A percentile compares a stretch with the other conserved stretches of the same genome.
Evolutionary conservation across 2,888 invertebrate genomes (phyloP).

Genomic region (Drosophila borealis): DNA sequence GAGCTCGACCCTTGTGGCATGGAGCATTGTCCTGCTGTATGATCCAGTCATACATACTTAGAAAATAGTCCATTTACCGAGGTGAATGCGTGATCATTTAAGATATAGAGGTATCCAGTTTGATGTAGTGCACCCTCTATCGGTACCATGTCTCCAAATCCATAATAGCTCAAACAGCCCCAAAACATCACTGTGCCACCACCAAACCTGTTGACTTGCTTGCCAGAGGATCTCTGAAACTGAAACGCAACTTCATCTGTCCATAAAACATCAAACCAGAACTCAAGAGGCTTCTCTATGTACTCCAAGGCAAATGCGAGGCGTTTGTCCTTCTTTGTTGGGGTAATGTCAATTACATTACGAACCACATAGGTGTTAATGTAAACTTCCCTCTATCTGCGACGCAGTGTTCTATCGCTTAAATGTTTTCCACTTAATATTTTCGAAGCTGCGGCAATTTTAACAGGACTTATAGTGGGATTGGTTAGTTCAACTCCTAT

Average conservation of each 20-base stretch:
- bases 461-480: too few relatives aligned
- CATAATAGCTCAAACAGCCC: background rate
- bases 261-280: conserved; percentile 1
- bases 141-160: conserved; percentile 4
- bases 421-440: too few relatives aligned
- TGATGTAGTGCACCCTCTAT: too few relatives aligned
- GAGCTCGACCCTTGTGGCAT: background rate
- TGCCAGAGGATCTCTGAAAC: too few relatives aligned
- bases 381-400: too few relatives aligned
- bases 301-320: conserved; percentile 10
- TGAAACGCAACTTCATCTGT: background rate
- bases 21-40: conserved; percentile 9
- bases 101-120: conserved; percentile 12
- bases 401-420: too few relatives aligned
- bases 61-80: background rate
- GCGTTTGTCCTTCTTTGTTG: too few relatives aligned
- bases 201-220: background rate
- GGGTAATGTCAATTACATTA: too few relatives aligned
- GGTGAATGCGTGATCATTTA: conserved; percentile 15
- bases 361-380: too few relatives aligned
- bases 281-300: conserved; percentile 5
- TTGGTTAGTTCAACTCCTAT: too few relatives aligned
- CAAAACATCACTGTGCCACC: background rate
- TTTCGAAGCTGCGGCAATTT: too few relatives aligned
- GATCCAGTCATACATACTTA: conserved; percentile 1